phyloP scores from a whole-genome alignment of 35 echinoderm and acorn worm species.

The Hemicentrotus pulcherrimus region DNA sequence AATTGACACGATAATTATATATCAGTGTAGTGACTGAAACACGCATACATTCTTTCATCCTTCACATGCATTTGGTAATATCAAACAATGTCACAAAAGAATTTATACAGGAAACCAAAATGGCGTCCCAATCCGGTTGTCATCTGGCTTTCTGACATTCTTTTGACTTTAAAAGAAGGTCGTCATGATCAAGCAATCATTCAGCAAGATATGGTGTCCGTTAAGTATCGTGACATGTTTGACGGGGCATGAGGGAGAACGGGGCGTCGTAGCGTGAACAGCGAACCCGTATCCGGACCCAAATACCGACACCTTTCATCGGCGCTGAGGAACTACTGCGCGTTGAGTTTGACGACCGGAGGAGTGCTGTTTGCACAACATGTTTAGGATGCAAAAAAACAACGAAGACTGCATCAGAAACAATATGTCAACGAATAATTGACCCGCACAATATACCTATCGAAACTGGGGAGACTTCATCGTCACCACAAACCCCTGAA shows the following conservation, averaged over 20 bases:
- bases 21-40: too few species aligned
- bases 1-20: too few species aligned
- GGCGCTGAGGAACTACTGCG: neutral
- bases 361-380: neutral
- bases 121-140: neutral
- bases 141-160: neutral
- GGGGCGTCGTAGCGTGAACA: neutral
- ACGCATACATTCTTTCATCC: too few species aligned
- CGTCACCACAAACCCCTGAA: too few species aligned
- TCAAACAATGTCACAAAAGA: too few species aligned
- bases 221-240: neutral
- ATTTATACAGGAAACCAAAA: too few species aligned
- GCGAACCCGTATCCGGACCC: neutral
- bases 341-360: neutral
- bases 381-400: neutral
- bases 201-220: neutral
- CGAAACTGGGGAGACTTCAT: too few species aligned
- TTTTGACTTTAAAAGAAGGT: neutral
- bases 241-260: neutral
- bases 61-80: too few species aligned
- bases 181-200: slow-evolving; percentile 12
- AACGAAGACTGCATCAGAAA: neutral
- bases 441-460: too few species aligned
- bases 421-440: neutral
- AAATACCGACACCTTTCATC: neutral